Evolutionary conservation across 2,113 vertebrate species (phyloP).

Genomic region (Pandion haliaetus): DNA sequence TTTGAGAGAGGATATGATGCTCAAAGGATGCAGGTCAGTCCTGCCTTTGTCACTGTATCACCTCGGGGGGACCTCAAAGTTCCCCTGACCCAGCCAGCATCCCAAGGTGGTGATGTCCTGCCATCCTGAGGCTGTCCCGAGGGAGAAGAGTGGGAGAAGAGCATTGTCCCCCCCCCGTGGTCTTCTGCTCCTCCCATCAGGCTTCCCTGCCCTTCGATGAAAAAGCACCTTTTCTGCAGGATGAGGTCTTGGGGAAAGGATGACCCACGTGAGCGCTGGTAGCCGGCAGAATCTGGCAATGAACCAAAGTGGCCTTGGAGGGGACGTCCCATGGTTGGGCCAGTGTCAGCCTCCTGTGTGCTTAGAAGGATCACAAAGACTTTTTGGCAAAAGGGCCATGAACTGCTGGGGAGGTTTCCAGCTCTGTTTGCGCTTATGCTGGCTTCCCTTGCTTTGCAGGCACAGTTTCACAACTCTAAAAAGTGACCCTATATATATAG

Average conservation of each 20-base stretch:
- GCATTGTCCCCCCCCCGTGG: fast-evolving
- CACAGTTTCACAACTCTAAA: not conserved
- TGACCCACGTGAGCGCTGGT: not conserved
- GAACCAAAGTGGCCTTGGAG: not conserved
- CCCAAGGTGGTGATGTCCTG: not conserved
- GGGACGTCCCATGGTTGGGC: not conserved
- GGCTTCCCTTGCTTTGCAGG: not conserved
- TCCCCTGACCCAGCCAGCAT: not conserved
- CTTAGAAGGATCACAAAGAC: not conserved
- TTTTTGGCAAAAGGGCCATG: not conserved
- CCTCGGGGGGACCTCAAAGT: not conserved
- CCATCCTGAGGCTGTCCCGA: not conserved
- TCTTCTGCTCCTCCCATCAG: not conserved
- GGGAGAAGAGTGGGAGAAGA: not conserved
- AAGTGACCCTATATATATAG: not conserved
- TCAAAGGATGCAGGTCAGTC: not conserved
- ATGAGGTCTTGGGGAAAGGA: not conserved
- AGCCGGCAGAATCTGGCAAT: not conserved
- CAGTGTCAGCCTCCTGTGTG: not conserved
- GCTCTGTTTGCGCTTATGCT: not conserved
- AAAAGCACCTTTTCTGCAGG: not conserved
- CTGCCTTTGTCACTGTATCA: not conserved
- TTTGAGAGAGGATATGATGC: not conserved
- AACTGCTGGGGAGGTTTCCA: not conserved
- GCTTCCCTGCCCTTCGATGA: not conserved